phyloP scores from a whole-genome alignment of 2,797 vertebrate genomes.

The Enteromius radiatus region DNA sequence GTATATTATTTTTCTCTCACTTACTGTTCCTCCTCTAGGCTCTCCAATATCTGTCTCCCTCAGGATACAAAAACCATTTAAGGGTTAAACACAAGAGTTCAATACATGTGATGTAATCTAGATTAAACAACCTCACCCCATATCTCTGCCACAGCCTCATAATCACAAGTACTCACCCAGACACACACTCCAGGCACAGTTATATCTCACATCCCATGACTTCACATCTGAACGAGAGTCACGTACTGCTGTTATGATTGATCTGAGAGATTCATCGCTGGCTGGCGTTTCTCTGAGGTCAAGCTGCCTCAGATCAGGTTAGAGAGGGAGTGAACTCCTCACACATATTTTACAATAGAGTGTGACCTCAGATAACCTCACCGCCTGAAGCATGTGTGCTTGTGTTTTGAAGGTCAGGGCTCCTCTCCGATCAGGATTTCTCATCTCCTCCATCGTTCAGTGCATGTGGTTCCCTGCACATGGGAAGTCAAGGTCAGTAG shows the following conservation, averaged over 20 bases:
- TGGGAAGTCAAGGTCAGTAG: conserved; percentile 49
- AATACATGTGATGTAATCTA: conserved; percentile 15
- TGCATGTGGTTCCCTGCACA: conserved; percentile 31
- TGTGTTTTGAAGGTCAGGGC: conserved; percentile 44
- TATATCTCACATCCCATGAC: conserved; percentile 20
- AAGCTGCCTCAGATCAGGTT: conserved; percentile 54
- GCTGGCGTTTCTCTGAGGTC: conserved; percentile 12
- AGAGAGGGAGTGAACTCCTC: conserved; percentile 41
- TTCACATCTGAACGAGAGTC: conserved; percentile 9
- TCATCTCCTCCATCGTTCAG: conserved; percentile 26
- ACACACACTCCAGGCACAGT: conserved; percentile 25
- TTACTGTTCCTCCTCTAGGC: background rate
- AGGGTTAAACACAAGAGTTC: conserved; percentile 24
- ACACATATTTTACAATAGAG: conserved; percentile 33
- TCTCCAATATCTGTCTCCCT: background rate
- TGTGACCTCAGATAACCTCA: conserved; percentile 47
- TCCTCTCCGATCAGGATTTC: conserved; percentile 33
- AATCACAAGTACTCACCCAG: background rate
- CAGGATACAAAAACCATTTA: background rate
- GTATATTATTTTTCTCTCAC: background rate
- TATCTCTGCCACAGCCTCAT: background rate
- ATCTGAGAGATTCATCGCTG: conserved; percentile 34
- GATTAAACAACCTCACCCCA: background rate
- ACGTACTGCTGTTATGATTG: background rate
- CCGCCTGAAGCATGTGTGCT: conserved; percentile 18